Evolutionary conservation across 2,113 vertebrate species (phyloP).

Genomic region (Lonchura striata): DNA sequence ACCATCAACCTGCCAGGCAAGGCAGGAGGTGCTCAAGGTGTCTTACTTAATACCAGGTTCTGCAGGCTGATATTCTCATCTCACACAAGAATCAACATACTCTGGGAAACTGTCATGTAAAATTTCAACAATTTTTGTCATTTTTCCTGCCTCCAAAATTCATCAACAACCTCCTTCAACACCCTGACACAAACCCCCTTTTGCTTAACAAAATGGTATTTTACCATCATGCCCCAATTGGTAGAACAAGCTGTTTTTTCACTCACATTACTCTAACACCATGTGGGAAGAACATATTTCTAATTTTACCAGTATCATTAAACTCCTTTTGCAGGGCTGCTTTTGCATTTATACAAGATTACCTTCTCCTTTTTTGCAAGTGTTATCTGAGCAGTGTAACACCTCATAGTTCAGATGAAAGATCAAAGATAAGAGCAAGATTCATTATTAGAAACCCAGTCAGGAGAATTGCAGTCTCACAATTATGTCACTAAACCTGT

Average conservation of each 20-base stretch:
- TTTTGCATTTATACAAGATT: neutral
- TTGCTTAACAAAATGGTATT: neutral
- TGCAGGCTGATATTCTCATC: neutral
- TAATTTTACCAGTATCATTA: neutral
- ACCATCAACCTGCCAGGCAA: neutral
- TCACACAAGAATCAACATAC: neutral
- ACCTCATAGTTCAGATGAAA: neutral
- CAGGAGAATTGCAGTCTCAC: neutral
- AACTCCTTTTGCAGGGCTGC: neutral
- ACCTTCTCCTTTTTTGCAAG: neutral
- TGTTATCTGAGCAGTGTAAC: neutral
- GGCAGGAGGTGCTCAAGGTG: no score
- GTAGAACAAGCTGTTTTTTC: neutral
- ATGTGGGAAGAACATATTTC: neutral
- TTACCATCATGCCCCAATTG: neutral
- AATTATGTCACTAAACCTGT: neutral
- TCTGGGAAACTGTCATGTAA: neutral
- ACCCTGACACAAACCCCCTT: neutral
- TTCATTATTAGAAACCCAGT: neutral
- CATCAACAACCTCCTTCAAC: neutral
- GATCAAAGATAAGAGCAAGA: neutral
- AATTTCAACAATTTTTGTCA: neutral
- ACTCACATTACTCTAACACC: neutral
- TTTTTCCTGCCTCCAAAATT: neutral
- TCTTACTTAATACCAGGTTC: neutral